Base-by-base conservation (phyloP, 2,888 invertebrate genomes). In the Drosophila mimetica region DNA sequence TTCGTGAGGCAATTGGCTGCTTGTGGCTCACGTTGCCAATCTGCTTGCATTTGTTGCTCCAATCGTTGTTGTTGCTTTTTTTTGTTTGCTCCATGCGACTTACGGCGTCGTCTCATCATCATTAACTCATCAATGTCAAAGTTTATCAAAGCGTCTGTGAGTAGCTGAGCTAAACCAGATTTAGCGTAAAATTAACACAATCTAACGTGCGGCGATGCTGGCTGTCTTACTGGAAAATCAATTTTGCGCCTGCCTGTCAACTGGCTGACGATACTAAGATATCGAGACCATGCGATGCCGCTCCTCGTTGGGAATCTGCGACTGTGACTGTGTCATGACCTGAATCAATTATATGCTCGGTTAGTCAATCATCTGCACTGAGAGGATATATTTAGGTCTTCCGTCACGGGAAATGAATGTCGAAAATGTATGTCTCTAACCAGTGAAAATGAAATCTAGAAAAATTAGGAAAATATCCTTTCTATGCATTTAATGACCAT, bases 51-150 rank as follows among this genome's bases (percentile, higher is more conserved):
- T 4, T n/a, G 22, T 13, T 20, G 18, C 18, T 9, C 11, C 14
- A 8, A 4, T 42, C 18, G n/a, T n/a, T 22, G n/a, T 51, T 53
- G 22, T 37, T 16, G 44, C 14, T 37, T 32, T 14, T 52, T 22
- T 20, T 50, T 52, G 36, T 60, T 60, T 48, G 54, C 52, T 18
- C 34, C 14, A 18, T 39, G 50, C 37, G 30, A 52, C 59, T 53
- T 28, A 60, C 58, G 53, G 54, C 61, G 53, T 51, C 64, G 50
- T 50, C 57, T 75, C 86, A 84, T 83, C 89, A 85, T 87, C 88
- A 89, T 89, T 88, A 87, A 87, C 80, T 86, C 86, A 89, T 87
- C 86, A 89, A 85, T 87, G 89, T 85, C 80, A 81, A 77, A 83
- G 83, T 86, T 85, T 74, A 80, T 86, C 88, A 84, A 79, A 76